These are phyloP conservation scores for Serinus canaria DNA, from an alignment of 2,113 vertebrate species.

Conservation along the genomic window DNA sequence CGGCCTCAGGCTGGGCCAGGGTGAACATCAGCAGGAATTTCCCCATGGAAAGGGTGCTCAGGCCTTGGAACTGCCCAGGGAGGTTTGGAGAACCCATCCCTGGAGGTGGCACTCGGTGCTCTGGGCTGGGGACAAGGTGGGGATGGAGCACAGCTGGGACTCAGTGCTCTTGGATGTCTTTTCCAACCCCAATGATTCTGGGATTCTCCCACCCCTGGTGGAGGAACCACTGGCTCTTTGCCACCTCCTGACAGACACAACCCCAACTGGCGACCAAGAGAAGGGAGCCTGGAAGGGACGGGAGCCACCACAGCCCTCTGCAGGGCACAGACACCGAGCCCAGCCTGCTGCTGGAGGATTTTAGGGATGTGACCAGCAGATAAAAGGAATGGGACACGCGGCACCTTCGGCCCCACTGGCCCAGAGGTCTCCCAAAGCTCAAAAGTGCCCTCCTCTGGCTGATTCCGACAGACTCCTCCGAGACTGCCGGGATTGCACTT, in stretches of 20 bases:
- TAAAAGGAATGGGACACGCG: background rate
- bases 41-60: background rate
- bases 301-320: background rate
- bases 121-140: background rate
- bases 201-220: background rate
- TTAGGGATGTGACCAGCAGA: background rate
- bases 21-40: background rate
- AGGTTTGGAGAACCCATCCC: background rate
- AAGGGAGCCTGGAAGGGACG: background rate
- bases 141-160: rapidly evolving
- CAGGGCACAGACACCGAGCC: background rate
- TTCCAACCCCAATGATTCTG: background rate
- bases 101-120: rapidly evolving
- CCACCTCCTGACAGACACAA: background rate
- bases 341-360: background rate
- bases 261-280: background rate
- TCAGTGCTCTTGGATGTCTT: rapidly evolving
- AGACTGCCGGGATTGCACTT: background rate
- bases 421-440: constrained; percentile 56
- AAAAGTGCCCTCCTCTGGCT: constrained; percentile 71
- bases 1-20: background rate
- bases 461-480: constrained; percentile 34
- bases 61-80: background rate
- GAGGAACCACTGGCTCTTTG: background rate
- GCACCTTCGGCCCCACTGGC: constrained; percentile 11